Conservation (phyloP, 2,113 vertebrate genomes). For the Hemiprocne comata region DNA sequence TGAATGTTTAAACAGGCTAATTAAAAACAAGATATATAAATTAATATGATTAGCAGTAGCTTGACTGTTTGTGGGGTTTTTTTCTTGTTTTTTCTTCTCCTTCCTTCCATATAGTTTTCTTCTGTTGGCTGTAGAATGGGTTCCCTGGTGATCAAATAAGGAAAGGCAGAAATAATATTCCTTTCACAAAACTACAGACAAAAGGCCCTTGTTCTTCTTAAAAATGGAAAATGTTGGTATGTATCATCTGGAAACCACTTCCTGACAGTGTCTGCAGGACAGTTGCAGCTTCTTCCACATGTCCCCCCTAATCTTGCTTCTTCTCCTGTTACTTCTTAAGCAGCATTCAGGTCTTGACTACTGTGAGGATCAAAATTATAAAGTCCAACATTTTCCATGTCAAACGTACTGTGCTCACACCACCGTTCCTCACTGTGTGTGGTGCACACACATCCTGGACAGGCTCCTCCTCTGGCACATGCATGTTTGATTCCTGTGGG, state of each 20-base stretch:
- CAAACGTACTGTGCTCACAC: accelerated
- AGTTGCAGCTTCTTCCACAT: background rate
- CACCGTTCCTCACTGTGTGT: background rate
- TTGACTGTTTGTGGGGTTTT: background rate
- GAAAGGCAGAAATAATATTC: background rate
- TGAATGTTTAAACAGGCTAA: background rate
- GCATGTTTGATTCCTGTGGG: background rate
- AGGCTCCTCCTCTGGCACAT: background rate
- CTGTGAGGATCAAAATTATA: background rate
- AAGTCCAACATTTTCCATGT: background rate
- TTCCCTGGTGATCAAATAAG: background rate
- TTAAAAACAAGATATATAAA: constrained; percentile 5
- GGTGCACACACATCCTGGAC: background rate
- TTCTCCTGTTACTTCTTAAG: background rate
- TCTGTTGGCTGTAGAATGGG: background rate
- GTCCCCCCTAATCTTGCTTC: background rate
- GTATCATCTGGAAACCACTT: background rate
- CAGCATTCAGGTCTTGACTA: background rate
- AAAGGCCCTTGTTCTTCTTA: background rate
- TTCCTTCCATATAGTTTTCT: background rate
- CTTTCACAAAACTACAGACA: accelerated
- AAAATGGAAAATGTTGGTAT: background rate
- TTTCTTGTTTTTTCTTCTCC: background rate
- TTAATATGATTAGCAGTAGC: background rate
- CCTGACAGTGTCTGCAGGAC: background rate